These are phyloP conservation scores for Drosophila kambysellisi DNA, from an alignment of 2,888 invertebrate species.

Conservation along the genomic window DNA sequence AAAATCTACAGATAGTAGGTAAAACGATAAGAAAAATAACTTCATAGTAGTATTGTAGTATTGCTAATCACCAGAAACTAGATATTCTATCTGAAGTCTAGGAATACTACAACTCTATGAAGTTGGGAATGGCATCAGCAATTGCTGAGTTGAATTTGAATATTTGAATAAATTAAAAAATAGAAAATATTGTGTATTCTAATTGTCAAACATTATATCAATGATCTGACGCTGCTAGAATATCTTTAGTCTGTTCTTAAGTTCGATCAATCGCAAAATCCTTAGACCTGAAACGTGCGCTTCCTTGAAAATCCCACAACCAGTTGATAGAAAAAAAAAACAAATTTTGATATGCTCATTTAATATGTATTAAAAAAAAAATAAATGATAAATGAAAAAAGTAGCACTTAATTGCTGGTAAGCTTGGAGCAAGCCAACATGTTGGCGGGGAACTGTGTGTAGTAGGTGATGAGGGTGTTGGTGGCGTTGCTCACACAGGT, in stretches of 20 bases:
- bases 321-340: not conserved
- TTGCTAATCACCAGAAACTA: not conserved
- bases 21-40: not conserved
- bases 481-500: slow-evolving; percentile 52
- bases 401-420: slow-evolving; percentile 33
- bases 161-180: too few relatives aligned
- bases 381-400: not conserved
- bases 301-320: not conserved
- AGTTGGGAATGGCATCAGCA: too few relatives aligned
- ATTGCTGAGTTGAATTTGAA: too few relatives aligned
- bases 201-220: too few relatives aligned
- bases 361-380: not conserved
- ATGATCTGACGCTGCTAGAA: too few relatives aligned
- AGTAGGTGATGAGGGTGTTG: slow-evolving; percentile 49
- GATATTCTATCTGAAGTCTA: too few relatives aligned
- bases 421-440: slow-evolving; percentile 67
- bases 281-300: too few relatives aligned
- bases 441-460: slow-evolving; percentile 63
- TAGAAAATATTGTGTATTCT: too few relatives aligned
- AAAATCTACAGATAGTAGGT: not conserved
- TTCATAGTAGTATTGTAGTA: too few relatives aligned
- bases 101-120: too few relatives aligned
- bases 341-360: slow-evolving; percentile 1
- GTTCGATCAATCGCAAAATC: too few relatives aligned
- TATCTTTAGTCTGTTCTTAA: too few relatives aligned